These are phyloP conservation scores for Cheilosia urbana DNA, from an alignment of 2,888 invertebrate genomes.

Conservation along the genomic window DNA sequence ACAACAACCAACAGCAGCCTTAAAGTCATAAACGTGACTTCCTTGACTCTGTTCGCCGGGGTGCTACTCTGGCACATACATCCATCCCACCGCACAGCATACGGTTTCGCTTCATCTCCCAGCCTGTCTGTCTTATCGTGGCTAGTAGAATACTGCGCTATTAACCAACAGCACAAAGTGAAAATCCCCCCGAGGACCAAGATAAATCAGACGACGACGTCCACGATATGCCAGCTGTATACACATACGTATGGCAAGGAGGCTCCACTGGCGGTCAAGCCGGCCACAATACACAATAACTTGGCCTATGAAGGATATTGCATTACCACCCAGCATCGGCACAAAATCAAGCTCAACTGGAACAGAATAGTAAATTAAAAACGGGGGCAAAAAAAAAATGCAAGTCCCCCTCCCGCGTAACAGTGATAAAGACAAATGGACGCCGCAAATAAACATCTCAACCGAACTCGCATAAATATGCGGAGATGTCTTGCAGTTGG, in stretches of 20 bases:
- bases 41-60: slow-evolving; percentile 63
- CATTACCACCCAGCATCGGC: slow-evolving; percentile 44
- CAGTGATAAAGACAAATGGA: slow-evolving; percentile 65
- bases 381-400: not conserved
- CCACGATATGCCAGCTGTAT: slow-evolving; percentile 26
- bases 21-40: slow-evolving; percentile 76
- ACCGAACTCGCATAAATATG: slow-evolving; percentile 59
- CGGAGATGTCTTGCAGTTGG: slow-evolving; percentile 57
- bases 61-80: not conserved
- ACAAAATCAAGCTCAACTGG: slow-evolving; percentile 7
- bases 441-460: slow-evolving; percentile 59
- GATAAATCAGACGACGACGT: slow-evolving; percentile 73
- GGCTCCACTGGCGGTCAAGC: slow-evolving; percentile 54
- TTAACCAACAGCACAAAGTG: slow-evolving; percentile 71
- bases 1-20: slow-evolving; percentile 58
- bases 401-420: slow-evolving; percentile 1
- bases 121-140: slow-evolving; percentile 63
- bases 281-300: slow-evolving; percentile 46
- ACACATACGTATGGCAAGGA: slow-evolving; percentile 17
- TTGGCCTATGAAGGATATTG: slow-evolving; percentile 70
- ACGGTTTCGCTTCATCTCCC: slow-evolving; percentile 57
- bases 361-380: slow-evolving; percentile 54
- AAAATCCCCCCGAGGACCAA: slow-evolving; percentile 69
- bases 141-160: slow-evolving; percentile 55
- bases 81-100: slow-evolving; percentile 15